These are phyloP conservation scores for Callorhinus ursinus DNA, from an alignment of 2,113 vertebrate genomes.

Conservation along the genomic window DNA sequence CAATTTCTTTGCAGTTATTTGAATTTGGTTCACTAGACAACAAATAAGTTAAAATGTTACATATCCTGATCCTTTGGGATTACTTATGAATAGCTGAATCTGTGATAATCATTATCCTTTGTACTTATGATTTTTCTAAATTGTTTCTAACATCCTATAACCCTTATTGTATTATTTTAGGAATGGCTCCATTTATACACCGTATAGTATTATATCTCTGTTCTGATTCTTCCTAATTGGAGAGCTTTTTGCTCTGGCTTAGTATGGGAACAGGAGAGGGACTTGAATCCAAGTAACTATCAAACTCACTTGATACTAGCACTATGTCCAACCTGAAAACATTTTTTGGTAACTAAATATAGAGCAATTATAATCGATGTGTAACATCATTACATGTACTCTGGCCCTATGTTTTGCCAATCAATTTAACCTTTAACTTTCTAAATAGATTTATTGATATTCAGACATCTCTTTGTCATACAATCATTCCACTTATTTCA, in stretches of 20 bases:
- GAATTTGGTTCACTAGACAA: background rate
- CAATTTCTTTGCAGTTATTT: background rate
- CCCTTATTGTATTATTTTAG: background rate
- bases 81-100: background rate
- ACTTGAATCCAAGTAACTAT: background rate
- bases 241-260: background rate
- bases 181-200: background rate
- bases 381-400: background rate
- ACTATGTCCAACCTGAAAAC: background rate
- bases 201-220: background rate
- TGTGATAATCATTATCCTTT: background rate
- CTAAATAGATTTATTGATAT: background rate
- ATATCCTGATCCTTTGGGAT: background rate
- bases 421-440: background rate
- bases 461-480: background rate
- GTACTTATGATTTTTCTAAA: background rate
- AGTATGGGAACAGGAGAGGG: background rate
- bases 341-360: background rate
- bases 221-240: background rate
- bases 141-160: background rate
- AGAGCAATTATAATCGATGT: background rate
- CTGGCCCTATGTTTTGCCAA: background rate
- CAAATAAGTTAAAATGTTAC: background rate
- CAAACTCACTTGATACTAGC: background rate
- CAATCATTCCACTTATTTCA: background rate